Evolutionary conservation across 2,888 invertebrate species (phyloP), one percentile per base, ranked within the genome.

Genomic region (Nomada goodeniana): DNA sequence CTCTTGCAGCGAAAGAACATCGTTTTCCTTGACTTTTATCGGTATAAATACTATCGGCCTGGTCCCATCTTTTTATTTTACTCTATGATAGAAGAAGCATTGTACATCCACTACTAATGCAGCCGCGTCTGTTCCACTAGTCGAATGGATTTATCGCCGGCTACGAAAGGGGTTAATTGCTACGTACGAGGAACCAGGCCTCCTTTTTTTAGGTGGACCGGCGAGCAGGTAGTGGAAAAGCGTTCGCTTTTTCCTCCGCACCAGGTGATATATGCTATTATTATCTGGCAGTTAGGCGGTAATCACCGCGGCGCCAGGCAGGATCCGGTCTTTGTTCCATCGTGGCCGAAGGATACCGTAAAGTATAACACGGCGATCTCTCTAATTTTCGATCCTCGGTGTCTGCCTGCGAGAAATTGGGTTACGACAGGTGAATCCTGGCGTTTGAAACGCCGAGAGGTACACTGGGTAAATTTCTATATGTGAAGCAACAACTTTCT

Each of bases 231-330:
- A 82, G 82, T 74, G 67, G 57, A 68, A 64, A 72, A 72, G 69
- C 47, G 47, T 10, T 57, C 53, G n/a, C 9, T 65, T 57, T 15
- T 44, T 26, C 57, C 44, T 76, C 75, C 64, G 61, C 74, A 64
- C 64, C 82, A 76, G 76, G 85, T 87, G 87, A 85, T 86, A 87
- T 80, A 85, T 64, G 82, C 76, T 71, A 75, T 86, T 83, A 87
- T 87, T 85, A 83, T 76, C 83, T 80, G 80, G 78, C 88, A 71
- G 87, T 85, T 85, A 85, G 71, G 72, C n/a, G 26, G 74, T 86
- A 86, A 86, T 86, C 76, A 87, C 75, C 85, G 74, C 85, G 86
- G 86, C 88, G 80, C 88, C 88, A 75, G 87, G 77, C 52, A 85
- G 78, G 76, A 83, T 72, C 76, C 78, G 76, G 76, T 80, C 79